Conservation (phyloP, 2,888 invertebrate species). For the Cheilosia vulpina region DNA sequence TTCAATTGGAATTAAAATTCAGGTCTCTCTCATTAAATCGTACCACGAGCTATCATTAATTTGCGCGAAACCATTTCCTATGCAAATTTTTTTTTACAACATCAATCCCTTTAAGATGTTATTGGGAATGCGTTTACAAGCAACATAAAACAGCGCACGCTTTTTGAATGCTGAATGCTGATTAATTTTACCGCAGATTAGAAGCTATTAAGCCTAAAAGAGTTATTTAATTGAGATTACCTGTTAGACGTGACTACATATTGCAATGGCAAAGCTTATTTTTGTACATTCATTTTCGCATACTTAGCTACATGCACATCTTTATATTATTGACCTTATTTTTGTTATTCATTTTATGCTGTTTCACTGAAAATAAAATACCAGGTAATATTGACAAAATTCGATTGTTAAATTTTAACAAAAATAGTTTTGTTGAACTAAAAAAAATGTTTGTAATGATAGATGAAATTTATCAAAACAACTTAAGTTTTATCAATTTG, state of each 20-base stretch:
- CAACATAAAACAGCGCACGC: neutral
- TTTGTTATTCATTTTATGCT: too few species aligned
- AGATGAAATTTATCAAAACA: too few species aligned
- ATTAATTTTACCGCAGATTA: conserved; percentile 31
- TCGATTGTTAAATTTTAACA: too few species aligned
- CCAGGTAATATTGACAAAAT: too few species aligned
- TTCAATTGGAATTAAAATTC: conserved; percentile 22
- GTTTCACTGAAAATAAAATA: too few species aligned
- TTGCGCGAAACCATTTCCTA: conserved; percentile 32
- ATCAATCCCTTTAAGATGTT: conserved; percentile 5
- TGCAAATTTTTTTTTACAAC: conserved; percentile 30
- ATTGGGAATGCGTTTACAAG: neutral
- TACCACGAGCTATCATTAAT: conserved; percentile 22
- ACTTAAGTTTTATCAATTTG: too few species aligned
- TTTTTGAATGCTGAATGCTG: conserved; percentile 35
- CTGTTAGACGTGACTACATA: conserved; percentile 26
- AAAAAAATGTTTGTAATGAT: too few species aligned
- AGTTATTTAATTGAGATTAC: conserved; percentile 29
- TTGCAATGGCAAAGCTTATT: neutral
- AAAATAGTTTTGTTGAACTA: too few species aligned
- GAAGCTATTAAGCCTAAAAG: conserved; percentile 40
- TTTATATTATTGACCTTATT: too few species aligned
- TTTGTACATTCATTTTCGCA: neutral
- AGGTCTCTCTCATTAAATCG: conserved; percentile 18
- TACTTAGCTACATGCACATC: too few species aligned